These are phyloP conservation scores for Pampus argenteus DNA, from an alignment of 2,797 vertebrate species.

Conservation along the genomic window DNA sequence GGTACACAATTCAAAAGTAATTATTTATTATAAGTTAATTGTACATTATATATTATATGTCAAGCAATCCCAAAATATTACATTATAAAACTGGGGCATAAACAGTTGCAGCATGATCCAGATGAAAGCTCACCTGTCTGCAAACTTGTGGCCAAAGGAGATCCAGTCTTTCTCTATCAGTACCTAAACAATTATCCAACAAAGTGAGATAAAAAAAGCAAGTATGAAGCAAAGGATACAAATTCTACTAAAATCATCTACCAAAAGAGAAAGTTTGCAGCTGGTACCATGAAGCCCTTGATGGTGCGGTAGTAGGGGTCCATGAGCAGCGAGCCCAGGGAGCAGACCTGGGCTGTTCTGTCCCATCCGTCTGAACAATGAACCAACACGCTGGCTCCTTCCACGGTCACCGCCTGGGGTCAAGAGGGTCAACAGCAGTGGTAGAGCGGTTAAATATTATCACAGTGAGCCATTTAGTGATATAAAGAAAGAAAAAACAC, in stretches of 20 bases:
- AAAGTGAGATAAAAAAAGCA: neutral
- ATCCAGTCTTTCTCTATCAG: constrained; percentile 99
- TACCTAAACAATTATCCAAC: constrained; percentile 83
- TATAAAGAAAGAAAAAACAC: neutral
- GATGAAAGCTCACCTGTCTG: constrained; percentile 89
- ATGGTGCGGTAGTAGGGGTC: constrained; percentile 97
- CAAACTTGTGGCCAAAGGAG: constrained; percentile 98
- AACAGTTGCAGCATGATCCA: neutral
- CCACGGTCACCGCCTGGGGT: constrained; percentile 90
- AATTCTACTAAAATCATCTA: neutral
- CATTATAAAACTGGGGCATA: no score
- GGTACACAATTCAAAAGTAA: neutral
- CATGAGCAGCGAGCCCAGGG: constrained; percentile 93
- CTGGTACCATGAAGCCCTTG: constrained; percentile 95
- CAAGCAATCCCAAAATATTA: no score
- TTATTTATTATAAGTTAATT: no score
- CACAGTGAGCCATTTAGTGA: no score
- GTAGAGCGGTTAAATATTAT: neutral
- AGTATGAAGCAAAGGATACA: neutral
- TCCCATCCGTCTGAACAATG: constrained; percentile 99
- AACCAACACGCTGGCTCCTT: constrained; percentile 94
- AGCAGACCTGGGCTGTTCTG: constrained; percentile 96
- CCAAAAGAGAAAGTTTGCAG: neutral
- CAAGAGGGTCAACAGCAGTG: neutral
- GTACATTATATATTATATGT: neutral